Conservation (phyloP, 2,888 invertebrate genomes). For the Leucozona laternaria region DNA sequence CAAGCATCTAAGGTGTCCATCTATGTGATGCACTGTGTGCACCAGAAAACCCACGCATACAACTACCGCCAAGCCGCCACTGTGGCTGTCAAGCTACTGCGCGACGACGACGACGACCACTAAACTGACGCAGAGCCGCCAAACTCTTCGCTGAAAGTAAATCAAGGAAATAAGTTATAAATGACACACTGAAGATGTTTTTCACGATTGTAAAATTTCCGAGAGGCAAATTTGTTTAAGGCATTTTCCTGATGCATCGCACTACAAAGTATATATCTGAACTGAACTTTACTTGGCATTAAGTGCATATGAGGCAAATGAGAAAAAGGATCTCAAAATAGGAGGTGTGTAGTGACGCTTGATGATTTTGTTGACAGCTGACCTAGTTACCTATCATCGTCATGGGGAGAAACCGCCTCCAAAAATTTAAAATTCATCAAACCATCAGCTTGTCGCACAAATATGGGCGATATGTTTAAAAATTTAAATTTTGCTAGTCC, state of each 20-base stretch:
- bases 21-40: slow-evolving; percentile 38
- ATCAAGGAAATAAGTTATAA: slow-evolving; percentile 62
- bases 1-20: slow-evolving; percentile 66
- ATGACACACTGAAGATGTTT: slow-evolving; percentile 66
- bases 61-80: slow-evolving; percentile 31
- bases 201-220: slow-evolving; percentile 54
- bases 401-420: slow-evolving; percentile 30
- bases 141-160: slow-evolving; percentile 61
- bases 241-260: neutral
- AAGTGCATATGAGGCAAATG: neutral
- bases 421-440: slow-evolving; percentile 16
- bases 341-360: slow-evolving; percentile 40
- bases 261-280: neutral
- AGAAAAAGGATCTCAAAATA: slow-evolving; percentile 52
- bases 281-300: neutral
- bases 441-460: slow-evolving; percentile 37
- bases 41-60: slow-evolving; percentile 65
- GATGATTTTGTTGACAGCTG: slow-evolving; percentile 52
- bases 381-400: slow-evolving; percentile 59
- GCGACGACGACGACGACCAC: slow-evolving; percentile 18
- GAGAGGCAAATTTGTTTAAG: slow-evolving; percentile 41
- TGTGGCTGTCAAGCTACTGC: slow-evolving; percentile 26
- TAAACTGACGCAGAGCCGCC: slow-evolving; percentile 27
- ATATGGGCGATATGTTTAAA: slow-evolving; percentile 55
- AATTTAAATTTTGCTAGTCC: slow-evolving; percentile 45